Evolutionary conservation across 2,113 vertebrate species (phyloP).

Genomic region (Istiophorus platypterus): DNA sequence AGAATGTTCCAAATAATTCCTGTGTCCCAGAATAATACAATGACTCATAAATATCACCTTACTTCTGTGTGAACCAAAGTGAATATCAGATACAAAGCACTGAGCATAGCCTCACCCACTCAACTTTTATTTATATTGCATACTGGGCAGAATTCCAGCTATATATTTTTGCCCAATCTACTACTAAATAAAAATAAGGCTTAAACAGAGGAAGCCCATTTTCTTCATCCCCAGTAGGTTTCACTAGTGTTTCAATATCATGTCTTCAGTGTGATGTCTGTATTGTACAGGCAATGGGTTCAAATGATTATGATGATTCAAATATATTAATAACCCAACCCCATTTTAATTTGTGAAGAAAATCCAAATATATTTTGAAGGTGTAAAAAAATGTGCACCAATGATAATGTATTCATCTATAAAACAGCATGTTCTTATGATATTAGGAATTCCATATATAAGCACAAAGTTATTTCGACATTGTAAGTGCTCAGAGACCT

Average conservation of each 20-base stretch:
- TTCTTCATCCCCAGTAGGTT: slow-evolving; percentile 10
- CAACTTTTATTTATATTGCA: slow-evolving; percentile 75
- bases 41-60: slow-evolving; percentile 79
- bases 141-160: slow-evolving; percentile 64
- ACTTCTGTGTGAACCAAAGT: slow-evolving; percentile 68
- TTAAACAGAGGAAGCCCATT: slow-evolving; percentile 42
- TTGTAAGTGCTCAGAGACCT: not conserved
- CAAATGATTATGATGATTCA: not conserved
- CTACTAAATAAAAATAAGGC: slow-evolving; percentile 22
- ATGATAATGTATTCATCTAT: not conserved
- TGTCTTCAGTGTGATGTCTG: not conserved
- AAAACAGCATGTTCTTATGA: not conserved
- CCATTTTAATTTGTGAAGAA: not conserved
- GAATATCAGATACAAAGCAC: slow-evolving; percentile 74
- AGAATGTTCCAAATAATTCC: slow-evolving; percentile 70
- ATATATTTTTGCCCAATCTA: slow-evolving; percentile 44
- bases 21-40: slow-evolving; percentile 73
- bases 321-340: not conserved
- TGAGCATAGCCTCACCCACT: slow-evolving; percentile 71
- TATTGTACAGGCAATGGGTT: not conserved
- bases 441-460: not conserved
- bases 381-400: not conserved
- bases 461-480: not conserved
- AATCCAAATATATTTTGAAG: not conserved
- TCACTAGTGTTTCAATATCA: not conserved